phyloP scores from a whole-genome alignment of 1,140 invertebrate species.

The Pseudomyrmex sp. region DNA sequence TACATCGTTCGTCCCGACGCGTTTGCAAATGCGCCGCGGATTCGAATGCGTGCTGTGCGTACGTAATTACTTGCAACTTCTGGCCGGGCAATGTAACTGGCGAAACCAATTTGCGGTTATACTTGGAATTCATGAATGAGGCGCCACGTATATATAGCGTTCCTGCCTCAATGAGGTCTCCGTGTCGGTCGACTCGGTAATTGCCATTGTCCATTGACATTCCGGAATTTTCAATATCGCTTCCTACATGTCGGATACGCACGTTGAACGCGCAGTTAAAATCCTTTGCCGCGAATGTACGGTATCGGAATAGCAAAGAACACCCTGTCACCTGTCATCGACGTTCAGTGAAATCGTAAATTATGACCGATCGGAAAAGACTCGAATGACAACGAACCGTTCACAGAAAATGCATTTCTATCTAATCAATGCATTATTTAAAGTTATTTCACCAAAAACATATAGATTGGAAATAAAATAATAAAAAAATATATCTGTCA shows the following conservation, averaged over 20 bases:
- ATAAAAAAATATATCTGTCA: too few species aligned
- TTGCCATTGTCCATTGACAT: conserved; percentile 49
- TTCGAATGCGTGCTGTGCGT: conserved; percentile 16
- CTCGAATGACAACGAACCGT: not conserved
- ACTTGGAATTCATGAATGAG: conserved; percentile 62
- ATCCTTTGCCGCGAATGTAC: not conserved
- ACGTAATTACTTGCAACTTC: conserved; percentile 35
- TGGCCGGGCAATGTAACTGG: conserved; percentile 9
- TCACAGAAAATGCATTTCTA: not conserved
- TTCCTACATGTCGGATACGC: conserved; percentile 42
- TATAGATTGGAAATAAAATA: too few species aligned
- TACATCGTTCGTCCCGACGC: not conserved
- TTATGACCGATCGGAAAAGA: not conserved
- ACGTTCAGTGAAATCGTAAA: not conserved
- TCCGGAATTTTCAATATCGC: conserved; percentile 47
- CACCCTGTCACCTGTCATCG: not conserved
- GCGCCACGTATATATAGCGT: conserved; percentile 36
- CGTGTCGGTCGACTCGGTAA: conserved; percentile 27
- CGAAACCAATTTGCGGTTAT: conserved; percentile 60
- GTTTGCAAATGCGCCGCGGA: not conserved
- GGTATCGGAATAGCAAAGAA: conserved; percentile 18
- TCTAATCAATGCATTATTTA: too few species aligned
- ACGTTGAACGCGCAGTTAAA: conserved; percentile 24
- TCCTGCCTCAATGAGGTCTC: conserved; percentile 49
- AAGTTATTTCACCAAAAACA: too few species aligned